Evolutionary conservation across 2,888 invertebrate species (phyloP), one percentile per base, ranked within the genome.

Genomic region (Pasiphila rectangulata): DNA sequence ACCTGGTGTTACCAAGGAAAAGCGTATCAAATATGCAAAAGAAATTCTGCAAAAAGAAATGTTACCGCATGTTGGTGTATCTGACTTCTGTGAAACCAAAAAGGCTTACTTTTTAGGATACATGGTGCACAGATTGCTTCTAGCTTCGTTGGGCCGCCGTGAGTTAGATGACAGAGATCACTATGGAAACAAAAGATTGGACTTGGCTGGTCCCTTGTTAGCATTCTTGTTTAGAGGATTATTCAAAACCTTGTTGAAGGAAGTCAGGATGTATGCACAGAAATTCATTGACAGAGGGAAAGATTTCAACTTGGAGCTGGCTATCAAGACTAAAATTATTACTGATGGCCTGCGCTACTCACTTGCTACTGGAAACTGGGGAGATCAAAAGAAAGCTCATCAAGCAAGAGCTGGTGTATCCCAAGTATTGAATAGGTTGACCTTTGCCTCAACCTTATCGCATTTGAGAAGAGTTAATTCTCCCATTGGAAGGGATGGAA

Each of bases 21-120:
- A 98, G 76, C 94, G 99, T 91, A 97, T 99, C 37, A 99, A 99
- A 87, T 99, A 99, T 86, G 99, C 99, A 0, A 93, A 96, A 74
- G 99, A 99, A 93, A 99, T 99, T 83, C 89, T 99, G 53, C 99
- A 99, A 74, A 99, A 99, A 73, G 99, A 99, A 94, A 98, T 99
- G 97, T 91, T 99, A 64, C 99, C 99, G 0, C 99, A 99, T 87
- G 99, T 99, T 47, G 99, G 99, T 57, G 98, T 99, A 1, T 98
- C 98, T 25, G 99, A 99, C 77, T 99, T 98, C 80, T 99, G 99
- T 90, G 99, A 99, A 88, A 99, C 99, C 0, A 99, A 99, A 78
- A 99, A 99, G 74, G 99, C 99, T 0, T 99, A 98, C 75, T 99
- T 98, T 75, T 90, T 98, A 57, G 98, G 98, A 72, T 99, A 99